A percentile compares a stretch with the other conserved stretches of the same genome.
phyloP scores from a whole-genome alignment of 1,140 invertebrate genomes.

The Ctenoplectra terminalis region DNA sequence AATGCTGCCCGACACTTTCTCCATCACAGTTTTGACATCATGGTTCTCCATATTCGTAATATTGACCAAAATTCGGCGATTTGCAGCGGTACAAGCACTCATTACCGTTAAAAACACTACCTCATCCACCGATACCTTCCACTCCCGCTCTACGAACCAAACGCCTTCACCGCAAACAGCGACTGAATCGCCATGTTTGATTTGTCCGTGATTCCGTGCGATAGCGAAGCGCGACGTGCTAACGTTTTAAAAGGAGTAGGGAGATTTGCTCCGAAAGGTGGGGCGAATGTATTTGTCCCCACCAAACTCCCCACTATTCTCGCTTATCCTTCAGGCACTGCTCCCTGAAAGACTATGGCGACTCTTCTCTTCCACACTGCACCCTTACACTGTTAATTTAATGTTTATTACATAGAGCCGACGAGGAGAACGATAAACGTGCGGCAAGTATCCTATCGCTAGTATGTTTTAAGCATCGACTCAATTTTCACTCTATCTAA shows the following conservation, averaged over 20 bases:
- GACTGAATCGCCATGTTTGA: slow-evolving; percentile 81
- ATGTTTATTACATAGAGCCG: slow-evolving; percentile 22
- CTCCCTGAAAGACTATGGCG: slow-evolving; percentile 15
- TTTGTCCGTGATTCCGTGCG: slow-evolving; percentile 75
- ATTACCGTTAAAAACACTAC: slow-evolving; percentile 70
- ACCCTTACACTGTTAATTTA: slow-evolving; percentile 43
- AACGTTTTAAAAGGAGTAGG: slow-evolving; percentile 51
- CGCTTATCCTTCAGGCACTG: slow-evolving; percentile 8
- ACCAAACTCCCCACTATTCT: not conserved
- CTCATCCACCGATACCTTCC: slow-evolving; percentile 54
- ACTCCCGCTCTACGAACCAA: slow-evolving; percentile 68
- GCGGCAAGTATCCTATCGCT: not conserved
- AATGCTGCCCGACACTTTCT: slow-evolving; percentile 62
- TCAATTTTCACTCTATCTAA: not conserved
- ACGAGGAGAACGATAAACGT: slow-evolving; percentile 10
- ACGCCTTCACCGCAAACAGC: slow-evolving; percentile 77
- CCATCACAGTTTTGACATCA: slow-evolving; percentile 51
- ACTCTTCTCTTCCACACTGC: slow-evolving; percentile 3
- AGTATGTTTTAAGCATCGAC: not conserved
- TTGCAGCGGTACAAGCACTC: slow-evolving; percentile 70
- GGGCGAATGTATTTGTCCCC: slow-evolving; percentile 37
- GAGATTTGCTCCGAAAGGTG: slow-evolving; percentile 22
- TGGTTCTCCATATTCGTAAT: slow-evolving; percentile 74
- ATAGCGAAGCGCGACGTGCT: slow-evolving; percentile 66
- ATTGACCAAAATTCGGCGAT: slow-evolving; percentile 70